phyloP scores from a whole-genome alignment of 2,113 vertebrate genomes.

The Psittacus erithacus region DNA sequence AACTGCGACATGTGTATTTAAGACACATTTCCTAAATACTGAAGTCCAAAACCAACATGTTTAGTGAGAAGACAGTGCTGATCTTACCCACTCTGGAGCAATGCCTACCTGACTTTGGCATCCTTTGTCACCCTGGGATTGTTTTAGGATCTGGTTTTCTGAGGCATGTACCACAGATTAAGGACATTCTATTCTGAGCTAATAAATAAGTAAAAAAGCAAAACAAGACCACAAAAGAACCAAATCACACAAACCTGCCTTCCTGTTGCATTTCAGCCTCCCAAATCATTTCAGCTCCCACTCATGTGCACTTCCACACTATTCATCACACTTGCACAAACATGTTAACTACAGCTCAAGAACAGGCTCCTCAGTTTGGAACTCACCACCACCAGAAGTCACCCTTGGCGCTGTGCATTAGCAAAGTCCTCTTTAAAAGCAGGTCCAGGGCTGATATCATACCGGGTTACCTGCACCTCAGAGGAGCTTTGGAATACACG shows the following conservation, averaged over 20 bases:
- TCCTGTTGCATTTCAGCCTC: not conserved
- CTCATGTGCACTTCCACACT: not conserved
- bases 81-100: not conserved
- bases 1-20: not conserved
- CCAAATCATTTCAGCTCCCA: not conserved
- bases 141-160: not conserved
- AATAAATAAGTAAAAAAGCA: constrained; percentile 23
- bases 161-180: not conserved
- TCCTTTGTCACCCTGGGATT: not conserved
- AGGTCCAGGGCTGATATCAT: not conserved
- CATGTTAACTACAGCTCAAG: not conserved
- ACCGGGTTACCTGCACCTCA: not conserved
- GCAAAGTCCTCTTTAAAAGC: not conserved
- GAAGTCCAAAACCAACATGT: not conserved
- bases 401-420: not conserved
- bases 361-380: not conserved
- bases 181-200: not conserved
- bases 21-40: not conserved
- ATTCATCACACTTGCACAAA: constrained; percentile 1
- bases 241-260: not conserved
- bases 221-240: not conserved
- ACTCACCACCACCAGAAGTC: not conserved
- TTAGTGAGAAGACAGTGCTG: fast-evolving
- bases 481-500: not conserved
- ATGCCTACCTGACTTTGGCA: not conserved